A percentile compares a stretch with the other conserved stretches of the same genome.
Evolutionary conservation across 2,888 invertebrate genomes (phyloP).

Genomic region (Nomada ruficornis): DNA sequence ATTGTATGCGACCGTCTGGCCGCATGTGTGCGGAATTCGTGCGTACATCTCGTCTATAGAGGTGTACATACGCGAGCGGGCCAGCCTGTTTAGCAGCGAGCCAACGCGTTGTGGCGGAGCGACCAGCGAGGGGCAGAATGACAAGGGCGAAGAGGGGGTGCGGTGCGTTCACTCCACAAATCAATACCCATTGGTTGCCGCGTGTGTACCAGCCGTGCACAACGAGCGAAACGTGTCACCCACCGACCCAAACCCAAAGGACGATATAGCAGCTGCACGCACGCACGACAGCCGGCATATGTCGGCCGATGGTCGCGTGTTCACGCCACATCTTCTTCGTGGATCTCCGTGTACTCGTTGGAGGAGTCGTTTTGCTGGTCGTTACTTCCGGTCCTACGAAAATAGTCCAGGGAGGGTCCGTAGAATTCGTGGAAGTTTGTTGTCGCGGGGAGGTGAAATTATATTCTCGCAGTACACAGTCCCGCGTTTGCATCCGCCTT

Average conservation of each 20-base stretch:
- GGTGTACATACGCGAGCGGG: slow-evolving; percentile 24
- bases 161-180: slow-evolving; percentile 76
- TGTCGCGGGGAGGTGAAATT: background rate
- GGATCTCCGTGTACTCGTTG: slow-evolving; percentile 23
- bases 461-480: background rate
- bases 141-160: slow-evolving; percentile 48
- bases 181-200: slow-evolving; percentile 78
- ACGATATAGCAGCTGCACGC: slow-evolving; percentile 75
- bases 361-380: background rate
- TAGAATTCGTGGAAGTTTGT: background rate
- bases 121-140: slow-evolving; percentile 35
- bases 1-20: slow-evolving; percentile 41
- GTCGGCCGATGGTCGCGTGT: slow-evolving; percentile 58
- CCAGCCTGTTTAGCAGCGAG: slow-evolving; percentile 50
- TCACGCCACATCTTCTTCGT: slow-evolving; percentile 49
- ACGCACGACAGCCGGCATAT: slow-evolving; percentile 65
- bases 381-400: slow-evolving; percentile 14
- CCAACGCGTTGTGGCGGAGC: slow-evolving; percentile 24
- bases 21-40: slow-evolving; percentile 52
- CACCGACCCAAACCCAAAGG: slow-evolving; percentile 78
- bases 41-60: slow-evolving; percentile 38
- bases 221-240: slow-evolving; percentile 81
- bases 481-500: background rate
- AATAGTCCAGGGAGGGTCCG: background rate
- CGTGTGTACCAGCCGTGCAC: slow-evolving; percentile 68